These are phyloP conservation scores for Murina feae DNA, from an alignment of 2,113 vertebrate species.

Conservation along the genomic window DNA sequence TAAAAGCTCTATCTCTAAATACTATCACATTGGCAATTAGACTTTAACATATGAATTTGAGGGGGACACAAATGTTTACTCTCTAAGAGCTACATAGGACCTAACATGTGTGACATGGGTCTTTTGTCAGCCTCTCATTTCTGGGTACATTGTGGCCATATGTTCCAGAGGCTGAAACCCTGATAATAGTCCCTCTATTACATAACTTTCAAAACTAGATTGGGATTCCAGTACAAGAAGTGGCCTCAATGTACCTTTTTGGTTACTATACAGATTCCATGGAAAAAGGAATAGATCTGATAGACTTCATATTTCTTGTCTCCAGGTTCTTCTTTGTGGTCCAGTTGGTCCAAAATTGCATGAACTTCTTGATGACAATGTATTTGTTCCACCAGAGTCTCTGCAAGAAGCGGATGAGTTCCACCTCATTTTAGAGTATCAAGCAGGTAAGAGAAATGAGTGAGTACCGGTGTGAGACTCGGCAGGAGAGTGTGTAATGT, in stretches of 20 bases:
- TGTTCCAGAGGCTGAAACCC: not conserved
- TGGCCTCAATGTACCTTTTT: not conserved
- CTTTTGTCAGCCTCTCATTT: not conserved
- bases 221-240: not conserved
- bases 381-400: slow-evolving; percentile 93
- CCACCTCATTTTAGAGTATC: slow-evolving; percentile 98
- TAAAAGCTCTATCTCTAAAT: not conserved
- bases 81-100: not conserved
- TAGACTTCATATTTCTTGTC: not conserved
- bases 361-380: slow-evolving; percentile 92
- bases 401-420: slow-evolving; percentile 93
- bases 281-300: not conserved
- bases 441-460: slow-evolving; percentile 85
- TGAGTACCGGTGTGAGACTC: not conserved
- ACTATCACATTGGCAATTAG: not conserved
- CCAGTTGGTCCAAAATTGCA: slow-evolving; percentile 97
- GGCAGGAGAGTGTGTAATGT: not conserved
- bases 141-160: not conserved
- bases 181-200: not conserved
- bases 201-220: not conserved
- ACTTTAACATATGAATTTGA: not conserved
- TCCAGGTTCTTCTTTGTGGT: slow-evolving; percentile 93
- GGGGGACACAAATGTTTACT: not conserved
- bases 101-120: not conserved
- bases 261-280: not conserved